phyloP scores from a whole-genome alignment of 2,888 invertebrate species.

The Schrankia costaestrigalis region DNA sequence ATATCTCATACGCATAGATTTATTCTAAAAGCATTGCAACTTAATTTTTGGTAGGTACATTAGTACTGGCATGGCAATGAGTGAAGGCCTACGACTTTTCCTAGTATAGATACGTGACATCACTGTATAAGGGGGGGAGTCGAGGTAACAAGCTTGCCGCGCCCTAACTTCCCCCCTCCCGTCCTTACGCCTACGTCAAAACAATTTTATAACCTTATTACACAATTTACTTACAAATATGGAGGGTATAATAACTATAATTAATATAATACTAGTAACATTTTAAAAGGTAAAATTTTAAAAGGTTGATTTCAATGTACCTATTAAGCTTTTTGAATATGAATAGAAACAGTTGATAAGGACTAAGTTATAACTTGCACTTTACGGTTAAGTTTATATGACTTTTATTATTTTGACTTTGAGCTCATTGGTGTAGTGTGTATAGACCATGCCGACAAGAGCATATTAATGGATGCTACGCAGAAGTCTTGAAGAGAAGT shows the following conservation, averaged over 20 bases:
- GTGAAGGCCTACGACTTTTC: slow-evolving; percentile 1
- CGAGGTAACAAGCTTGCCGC: slow-evolving; percentile 18
- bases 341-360: no score
- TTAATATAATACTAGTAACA: no score
- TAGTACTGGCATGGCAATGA: not conserved
- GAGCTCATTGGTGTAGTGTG: no score
- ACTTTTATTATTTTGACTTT: no score
- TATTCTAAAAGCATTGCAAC: not conserved
- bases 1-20: no score
- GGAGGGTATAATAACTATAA: not conserved
- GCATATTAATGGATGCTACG: no score
- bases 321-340: not conserved
- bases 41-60: not conserved
- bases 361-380: no score
- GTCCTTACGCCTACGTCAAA: slow-evolving; percentile 12
- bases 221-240: slow-evolving; percentile 10
- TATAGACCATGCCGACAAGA: no score
- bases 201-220: slow-evolving; percentile 7
- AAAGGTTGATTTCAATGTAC: no score
- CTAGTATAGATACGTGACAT: slow-evolving; percentile 4
- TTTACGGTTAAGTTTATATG: no score
- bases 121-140: slow-evolving; percentile 4
- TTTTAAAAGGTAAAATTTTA: no score
- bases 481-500: no score
- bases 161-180: slow-evolving; percentile 12